Conservation (phyloP, 2,113 vertebrate species). For the Lutjanus erythropterus region DNA sequence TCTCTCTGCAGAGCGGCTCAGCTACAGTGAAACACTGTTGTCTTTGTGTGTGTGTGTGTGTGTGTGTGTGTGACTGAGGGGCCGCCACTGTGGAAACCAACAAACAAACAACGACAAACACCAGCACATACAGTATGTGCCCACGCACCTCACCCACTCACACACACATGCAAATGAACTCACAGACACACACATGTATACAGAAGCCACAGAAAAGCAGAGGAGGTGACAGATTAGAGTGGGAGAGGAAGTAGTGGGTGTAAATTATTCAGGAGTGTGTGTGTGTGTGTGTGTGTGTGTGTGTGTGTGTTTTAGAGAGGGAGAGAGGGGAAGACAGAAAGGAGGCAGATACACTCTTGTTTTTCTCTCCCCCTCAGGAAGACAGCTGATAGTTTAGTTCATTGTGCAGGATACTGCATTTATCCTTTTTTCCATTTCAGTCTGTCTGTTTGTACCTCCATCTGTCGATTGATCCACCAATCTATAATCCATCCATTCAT, state of each 20-base stretch:
- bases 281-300: conserved; percentile 5
- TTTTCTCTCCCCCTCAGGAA: background rate
- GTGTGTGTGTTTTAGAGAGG: background rate
- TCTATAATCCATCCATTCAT: background rate
- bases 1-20: conserved; percentile 32
- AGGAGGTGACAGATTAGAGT: conserved; percentile 54
- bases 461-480: background rate
- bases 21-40: conserved; percentile 5
- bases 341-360: background rate
- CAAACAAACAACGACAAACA: background rate
- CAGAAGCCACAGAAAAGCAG: conserved; percentile 7
- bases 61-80: background rate
- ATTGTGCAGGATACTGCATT: background rate
- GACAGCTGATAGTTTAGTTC: background rate
- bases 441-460: background rate
- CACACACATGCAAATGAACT: conserved; percentile 2
- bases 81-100: background rate
- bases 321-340: background rate
- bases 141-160: background rate
- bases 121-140: background rate
- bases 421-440: too few relatives aligned
- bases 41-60: conserved; percentile 1
- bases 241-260: conserved; percentile 44
- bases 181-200: background rate
- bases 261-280: conserved; percentile 63